Base-by-base conservation (phyloP, 1,140 invertebrate species). In the Orussus abietinus region DNA sequence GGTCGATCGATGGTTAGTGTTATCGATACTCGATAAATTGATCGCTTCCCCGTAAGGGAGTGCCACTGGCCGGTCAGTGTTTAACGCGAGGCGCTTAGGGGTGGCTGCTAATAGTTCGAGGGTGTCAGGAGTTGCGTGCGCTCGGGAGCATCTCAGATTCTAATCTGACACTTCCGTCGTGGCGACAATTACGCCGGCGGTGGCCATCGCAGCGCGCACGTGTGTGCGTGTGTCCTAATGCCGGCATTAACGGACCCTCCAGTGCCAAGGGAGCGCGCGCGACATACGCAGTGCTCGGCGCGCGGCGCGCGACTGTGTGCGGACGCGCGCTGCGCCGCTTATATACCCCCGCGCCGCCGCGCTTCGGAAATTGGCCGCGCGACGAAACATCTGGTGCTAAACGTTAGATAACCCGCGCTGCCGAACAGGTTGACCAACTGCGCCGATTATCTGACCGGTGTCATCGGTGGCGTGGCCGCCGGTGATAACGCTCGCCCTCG, bases 121-220 rank as follows among this genome's bases (percentile, higher is more conserved):
- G 42, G 45, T 44, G 54, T 53, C 42, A 38, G 49, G 45, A 47
- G 40, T 64, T 49, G 62, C 62, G 62, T 64, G 62, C 54, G 54
- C 46, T 49, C 48, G 49, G 51, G 57, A 64, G 52, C 57, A 62
- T 64, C 62, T 69, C 66, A 66, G 66, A 69, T 69, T 63, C 56
- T 55, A 64, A 69, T 69, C 66, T 62, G 57, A 66, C 64, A 64
- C 58, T 64, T 64, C 62, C 56, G 53, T 54, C 55, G 50, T 47
- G 39, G 50, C 46, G 56, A 57, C 61, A 64, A 64, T 64, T 64
- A 62, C 57, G 49, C 42, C 40, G 32, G 26, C 33, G 32, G 45
- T 36, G 41, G 22, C 37, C 22, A 29, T 28, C 21, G 22, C 21
- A 22, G 13, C 11, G 9, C 13, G 4, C 11, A 47, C 40, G 42